phyloP scores from a whole-genome alignment of 2,113 vertebrate genomes.

The Castor canadensis region DNA sequence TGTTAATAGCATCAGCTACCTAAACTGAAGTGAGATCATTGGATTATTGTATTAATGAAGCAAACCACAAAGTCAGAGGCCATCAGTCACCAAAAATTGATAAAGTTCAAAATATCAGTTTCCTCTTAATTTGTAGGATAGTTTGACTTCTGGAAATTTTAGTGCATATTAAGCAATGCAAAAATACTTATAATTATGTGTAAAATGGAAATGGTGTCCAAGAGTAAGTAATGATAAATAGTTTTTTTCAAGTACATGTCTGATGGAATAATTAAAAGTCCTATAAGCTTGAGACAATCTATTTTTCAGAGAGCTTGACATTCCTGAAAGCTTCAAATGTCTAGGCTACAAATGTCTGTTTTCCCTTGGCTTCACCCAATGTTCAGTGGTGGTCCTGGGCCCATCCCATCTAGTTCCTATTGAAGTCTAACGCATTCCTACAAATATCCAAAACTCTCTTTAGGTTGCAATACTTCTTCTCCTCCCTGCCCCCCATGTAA shows the following conservation, averaged over 20 bases:
- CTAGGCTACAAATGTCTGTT: background rate
- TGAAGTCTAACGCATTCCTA: background rate
- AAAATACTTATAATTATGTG: background rate
- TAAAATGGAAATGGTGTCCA: background rate
- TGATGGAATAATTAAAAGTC: background rate
- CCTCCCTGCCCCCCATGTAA: background rate
- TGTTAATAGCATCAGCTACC: background rate
- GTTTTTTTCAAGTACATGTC: background rate
- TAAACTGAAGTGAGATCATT: background rate
- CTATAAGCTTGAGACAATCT: background rate
- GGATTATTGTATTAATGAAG: background rate
- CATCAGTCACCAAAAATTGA: background rate
- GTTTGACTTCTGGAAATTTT: constrained; percentile 19
- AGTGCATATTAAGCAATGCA: background rate
- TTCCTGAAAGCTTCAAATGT: background rate
- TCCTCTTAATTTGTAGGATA: background rate
- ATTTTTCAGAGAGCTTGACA: background rate
- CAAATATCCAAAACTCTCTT: background rate
- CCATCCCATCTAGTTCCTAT: background rate
- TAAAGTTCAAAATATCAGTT: background rate
- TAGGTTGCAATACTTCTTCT: background rate
- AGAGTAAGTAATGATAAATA: background rate
- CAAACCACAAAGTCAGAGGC: background rate
- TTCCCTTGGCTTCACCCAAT: background rate
- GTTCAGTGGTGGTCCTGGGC: background rate